Base-by-base conservation (phyloP, 2,113 vertebrate species). In the Embiotoca jacksoni region DNA sequence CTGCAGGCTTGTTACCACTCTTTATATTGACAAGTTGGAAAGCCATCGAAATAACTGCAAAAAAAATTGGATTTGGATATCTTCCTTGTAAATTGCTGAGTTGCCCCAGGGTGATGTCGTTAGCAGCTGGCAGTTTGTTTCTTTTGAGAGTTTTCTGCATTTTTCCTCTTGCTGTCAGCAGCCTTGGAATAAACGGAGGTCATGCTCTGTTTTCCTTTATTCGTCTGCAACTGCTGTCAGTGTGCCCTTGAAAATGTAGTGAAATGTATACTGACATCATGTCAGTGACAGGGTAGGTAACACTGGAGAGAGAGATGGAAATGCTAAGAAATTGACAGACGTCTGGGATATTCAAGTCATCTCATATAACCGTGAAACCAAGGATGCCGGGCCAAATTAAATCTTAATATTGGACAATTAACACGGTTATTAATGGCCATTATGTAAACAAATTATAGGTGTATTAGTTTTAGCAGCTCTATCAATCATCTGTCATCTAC, bases 101-200 rank as follows among this genome's bases (percentile, higher is more conserved):
- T 67, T 56, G 72, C 72, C 56, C 46, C 9, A 33, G 74, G 69
- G 71, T 79, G 6, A 11, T 71, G 49, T 75, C 64, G 74, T 33
- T 23, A 72, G 61, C 86, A 78, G 73, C 74, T 80, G 66, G 67
- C 61, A 65, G 52, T 50, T 73, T 10, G 36, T 68, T 23, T 81
- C 66, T 65, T 81, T 56, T 30, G 60, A 73, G 59, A 9, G 32
- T 49, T 56, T 75, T 15, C 23, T 68, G 47, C 56, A 55, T 67
- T 87, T 66, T 86, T 82, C 53, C 35, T n/a, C 56, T 52, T 3
- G 65, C 68, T 72, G 81, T 68, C 60, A 74, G 69, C 78, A 46
- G 58, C 75, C 67, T 60, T 41, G 46, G 37, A 41, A 83, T 75
- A 46, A 73, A 79, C 66, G 32, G 61, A 78, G 58, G 67, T 75